Evolutionary conservation across 1,140 invertebrate genomes (phyloP), one percentile per base, ranked within the genome.

Genomic region (Nephila pilipes): DNA sequence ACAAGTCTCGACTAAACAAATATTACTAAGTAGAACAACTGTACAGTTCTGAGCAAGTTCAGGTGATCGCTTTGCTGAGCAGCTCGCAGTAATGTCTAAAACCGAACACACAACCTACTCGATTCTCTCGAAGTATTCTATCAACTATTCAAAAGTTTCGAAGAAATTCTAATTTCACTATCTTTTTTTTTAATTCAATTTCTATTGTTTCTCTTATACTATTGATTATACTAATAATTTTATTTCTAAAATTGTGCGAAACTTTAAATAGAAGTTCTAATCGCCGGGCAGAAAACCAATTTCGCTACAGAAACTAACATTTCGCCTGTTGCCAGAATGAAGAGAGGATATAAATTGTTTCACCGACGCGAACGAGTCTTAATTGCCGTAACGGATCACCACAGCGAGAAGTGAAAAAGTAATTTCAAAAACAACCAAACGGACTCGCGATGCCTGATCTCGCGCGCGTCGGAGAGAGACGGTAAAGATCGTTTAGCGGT

Each of bases 11-110:
- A 6, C 29, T 10, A 36, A 29, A 18, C 16, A 55, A 46, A 58
- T 6, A 85, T 6, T 29, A 55, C n/a, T 36, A 60, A 14, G 55
- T 18, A n/a, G 25, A 1, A 65, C 36, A 38, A 87, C 85, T 87
- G 60, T 87, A 69, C 85, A 87, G 10, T 65, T 18, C 58, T 87
- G 85, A 69, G 60, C 85, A 87, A 87, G 3, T 87, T 87, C 85
- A 69, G 85, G 85, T 87, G 85, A 18, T 5, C n/a, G n/a, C 22
- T 81, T 18, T 2, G 4, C 8, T 38, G 38, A 54, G 18, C 25
- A n/a, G 22, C 29, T 4, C 16, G 5, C 20, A 38, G 16, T 36
- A 12, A 32, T 2, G 75, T 80, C 3, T 46, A 18, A 8, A 38
- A 46, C 18, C 29, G 0, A 80, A 80, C 10, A 32, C 32, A 22